Evolutionary conservation across 2,797 vertebrate genomes (phyloP).

Genomic region (Rhynchonycteris naso): DNA sequence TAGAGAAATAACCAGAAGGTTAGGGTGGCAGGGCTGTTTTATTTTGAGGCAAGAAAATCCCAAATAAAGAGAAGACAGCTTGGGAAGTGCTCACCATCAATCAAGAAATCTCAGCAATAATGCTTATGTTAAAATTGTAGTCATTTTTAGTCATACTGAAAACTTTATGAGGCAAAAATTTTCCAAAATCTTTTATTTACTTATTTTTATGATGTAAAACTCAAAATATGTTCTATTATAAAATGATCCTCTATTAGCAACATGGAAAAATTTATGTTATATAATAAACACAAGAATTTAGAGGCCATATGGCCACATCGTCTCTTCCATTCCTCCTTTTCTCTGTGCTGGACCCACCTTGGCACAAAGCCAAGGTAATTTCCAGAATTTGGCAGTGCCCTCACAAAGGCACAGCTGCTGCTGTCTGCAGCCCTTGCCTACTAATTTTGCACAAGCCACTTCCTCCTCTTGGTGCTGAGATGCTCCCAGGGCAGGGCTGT

Average conservation of each 20-base stretch:
- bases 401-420: constrained; percentile 63
- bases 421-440: constrained; percentile 49
- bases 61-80: neutral
- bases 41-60: neutral
- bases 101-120: constrained; percentile 42
- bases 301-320: neutral
- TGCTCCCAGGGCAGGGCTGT: neutral
- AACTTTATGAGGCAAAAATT: neutral
- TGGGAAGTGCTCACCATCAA: neutral
- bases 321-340: constrained; percentile 6
- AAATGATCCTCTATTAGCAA: neutral
- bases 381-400: constrained; percentile 69
- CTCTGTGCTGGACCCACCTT: constrained; percentile 34
- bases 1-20: constrained; percentile 17
- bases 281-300: neutral
- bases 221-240: constrained; percentile 38
- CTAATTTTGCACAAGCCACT: constrained; percentile 59
- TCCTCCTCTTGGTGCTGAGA: constrained; percentile 53
- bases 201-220: constrained; percentile 30
- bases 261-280: neutral
- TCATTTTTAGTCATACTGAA: constrained; percentile 31
- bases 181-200: constrained; percentile 27
- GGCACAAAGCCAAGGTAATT: constrained; percentile 67
- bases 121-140: neutral
- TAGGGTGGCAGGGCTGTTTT: neutral